Evolutionary conservation across 2,888 invertebrate genomes (phyloP).

Genomic region (Troides oblongomaculatus): DNA sequence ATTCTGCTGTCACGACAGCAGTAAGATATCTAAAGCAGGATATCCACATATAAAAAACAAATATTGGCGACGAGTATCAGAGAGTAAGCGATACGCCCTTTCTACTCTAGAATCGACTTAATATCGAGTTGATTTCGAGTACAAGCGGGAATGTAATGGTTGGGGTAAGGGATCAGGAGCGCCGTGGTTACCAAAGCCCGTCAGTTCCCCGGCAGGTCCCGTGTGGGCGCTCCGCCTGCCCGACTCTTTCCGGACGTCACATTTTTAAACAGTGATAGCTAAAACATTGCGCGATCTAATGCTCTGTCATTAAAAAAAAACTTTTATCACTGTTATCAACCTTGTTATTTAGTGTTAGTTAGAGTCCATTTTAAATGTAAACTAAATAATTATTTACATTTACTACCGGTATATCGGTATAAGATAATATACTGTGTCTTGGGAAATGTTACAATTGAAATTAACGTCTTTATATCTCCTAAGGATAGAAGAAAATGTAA

Average conservation of each 20-base stretch:
- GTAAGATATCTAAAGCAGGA: too few relatives aligned
- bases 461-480: too few relatives aligned
- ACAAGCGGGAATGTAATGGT: not conserved
- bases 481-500: too few relatives aligned
- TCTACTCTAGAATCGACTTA: not conserved
- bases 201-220: constrained; percentile 50
- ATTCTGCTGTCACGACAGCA: too few relatives aligned
- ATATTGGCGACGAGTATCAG: too few relatives aligned
- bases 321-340: constrained; percentile 3
- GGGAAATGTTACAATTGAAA: too few relatives aligned
- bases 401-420: too few relatives aligned
- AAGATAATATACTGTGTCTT: too few relatives aligned
- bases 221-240: constrained; percentile 53
- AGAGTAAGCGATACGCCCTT: too few relatives aligned
- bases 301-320: not conserved
- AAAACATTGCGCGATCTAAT: constrained; percentile 2
- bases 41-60: too few relatives aligned
- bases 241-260: constrained; percentile 37
- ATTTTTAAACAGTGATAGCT: constrained; percentile 15
- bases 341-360: constrained; percentile 1
- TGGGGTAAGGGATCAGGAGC: constrained; percentile 30
- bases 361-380: too few relatives aligned
- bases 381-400: too few relatives aligned
- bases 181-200: constrained; percentile 33
- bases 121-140: not conserved